Base-by-base conservation (phyloP, 2,113 vertebrate species). In the Turnix velox region DNA sequence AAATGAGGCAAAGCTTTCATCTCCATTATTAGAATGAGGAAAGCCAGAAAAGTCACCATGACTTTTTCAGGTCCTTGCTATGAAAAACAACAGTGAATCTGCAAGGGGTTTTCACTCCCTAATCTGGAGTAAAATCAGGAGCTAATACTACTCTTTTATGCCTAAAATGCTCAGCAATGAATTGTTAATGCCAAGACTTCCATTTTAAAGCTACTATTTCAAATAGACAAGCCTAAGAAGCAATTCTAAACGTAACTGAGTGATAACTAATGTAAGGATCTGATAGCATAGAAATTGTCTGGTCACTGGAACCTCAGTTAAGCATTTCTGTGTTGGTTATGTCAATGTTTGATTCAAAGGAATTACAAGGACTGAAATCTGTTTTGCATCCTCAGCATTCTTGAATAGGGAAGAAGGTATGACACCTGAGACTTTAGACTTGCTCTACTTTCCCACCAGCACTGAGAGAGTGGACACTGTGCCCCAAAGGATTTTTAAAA, bases 151-250 rank as follows among this genome's bases (percentile, higher is more conserved):
- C 49, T 75, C 30, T 30, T 78, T 73, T 88, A 75, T 65, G 59
- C 37, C 55, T 8, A 33, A 93, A 85, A 83, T 28, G 45, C 52
- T 62, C 57, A 89, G 62, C 57, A 80, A 18, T 35, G 59, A 84
- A 88, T 59, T 84, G 68, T 88, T 61, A 88, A 88, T 35, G 54
- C 62, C 81, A 68, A 51, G 37, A 49, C 62, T 51, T n/a, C 22
- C 62, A 73, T 82, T 89, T 90, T 84, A 74, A 86, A 90, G 51
- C 68, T 49, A 18, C 49, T 78, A 58, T 65, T 68, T 83, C 89
- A 78, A 96, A 90, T 46, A 84, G 61, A 61, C 43, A 88, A 91
- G 65, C 90, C 92, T 93, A 91, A 93, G 96, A 96, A 95, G 54
- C 88, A 89, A 84, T 92, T 96, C 87, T 88, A 66, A 93, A 75